Evolutionary conservation across 2,888 invertebrate species (phyloP).

Genomic region (Phrixothrix hirtus): DNA sequence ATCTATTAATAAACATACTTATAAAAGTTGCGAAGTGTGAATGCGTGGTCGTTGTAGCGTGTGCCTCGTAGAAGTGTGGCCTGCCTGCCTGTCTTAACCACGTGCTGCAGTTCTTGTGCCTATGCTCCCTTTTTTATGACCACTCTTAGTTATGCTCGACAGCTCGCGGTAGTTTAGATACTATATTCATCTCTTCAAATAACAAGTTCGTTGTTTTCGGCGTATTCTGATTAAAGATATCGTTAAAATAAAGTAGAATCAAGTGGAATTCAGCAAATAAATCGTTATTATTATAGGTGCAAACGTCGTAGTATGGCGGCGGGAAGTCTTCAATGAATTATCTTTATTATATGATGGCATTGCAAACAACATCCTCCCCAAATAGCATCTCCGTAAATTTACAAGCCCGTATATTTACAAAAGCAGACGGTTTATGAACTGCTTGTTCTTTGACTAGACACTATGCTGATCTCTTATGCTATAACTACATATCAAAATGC

Average conservation of each 20-base stretch:
- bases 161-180: constrained; percentile 33
- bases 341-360: constrained; percentile 31
- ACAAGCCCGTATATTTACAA: constrained; percentile 34
- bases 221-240: constrained; percentile 39
- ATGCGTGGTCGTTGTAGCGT: constrained; percentile 30
- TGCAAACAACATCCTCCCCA: constrained; percentile 32
- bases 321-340: constrained; percentile 31
- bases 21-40: not conserved
- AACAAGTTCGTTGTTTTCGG: constrained; percentile 35
- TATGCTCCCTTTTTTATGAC: constrained; percentile 22
- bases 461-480: constrained; percentile 22
- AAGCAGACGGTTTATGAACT: constrained; percentile 33
- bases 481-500: constrained; percentile 23
- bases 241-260: constrained; percentile 39
- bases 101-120: constrained; percentile 25
- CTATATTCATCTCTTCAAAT: constrained; percentile 31
- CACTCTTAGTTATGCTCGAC: constrained; percentile 30
- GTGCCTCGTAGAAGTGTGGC: constrained; percentile 32
- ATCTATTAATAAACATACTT: constrained; percentile 6
- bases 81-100: constrained; percentile 21
- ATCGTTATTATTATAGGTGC: constrained; percentile 32
- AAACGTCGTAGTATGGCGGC: constrained; percentile 23
- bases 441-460: constrained; percentile 26
- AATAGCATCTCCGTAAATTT: constrained; percentile 33
- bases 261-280: constrained; percentile 32